Percentiles rank a stretch among this genome's conserved stretches.
Conservation (phyloP, 2,113 vertebrate genomes). For the Tursiops truncatus region DNA sequence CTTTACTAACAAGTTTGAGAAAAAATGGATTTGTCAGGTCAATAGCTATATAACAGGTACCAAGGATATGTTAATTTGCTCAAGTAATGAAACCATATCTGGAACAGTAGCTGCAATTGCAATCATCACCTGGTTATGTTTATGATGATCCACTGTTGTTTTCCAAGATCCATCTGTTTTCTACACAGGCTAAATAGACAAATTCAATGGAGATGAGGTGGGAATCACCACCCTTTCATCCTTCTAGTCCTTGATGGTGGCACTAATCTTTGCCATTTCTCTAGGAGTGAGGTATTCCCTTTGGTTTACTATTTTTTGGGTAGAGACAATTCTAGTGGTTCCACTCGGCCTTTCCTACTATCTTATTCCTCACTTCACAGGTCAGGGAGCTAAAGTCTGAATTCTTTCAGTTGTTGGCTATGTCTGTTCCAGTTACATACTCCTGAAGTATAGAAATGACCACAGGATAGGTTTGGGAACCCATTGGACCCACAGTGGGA, state of each 20-base stretch:
- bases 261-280: background rate
- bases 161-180: slow-evolving; percentile 1
- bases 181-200: background rate
- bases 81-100: background rate
- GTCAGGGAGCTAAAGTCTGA: background rate
- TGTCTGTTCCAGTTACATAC: background rate
- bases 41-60: background rate
- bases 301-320: background rate
- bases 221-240: background rate
- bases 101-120: background rate
- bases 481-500: background rate
- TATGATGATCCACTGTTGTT: background rate
- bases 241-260: background rate
- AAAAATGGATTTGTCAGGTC: background rate
- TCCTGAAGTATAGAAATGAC: background rate
- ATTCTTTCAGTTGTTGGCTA: background rate
- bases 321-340: background rate
- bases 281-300: background rate
- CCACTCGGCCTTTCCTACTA: background rate
- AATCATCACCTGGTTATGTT: background rate
- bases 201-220: background rate
- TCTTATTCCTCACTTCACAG: background rate
- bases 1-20: background rate
- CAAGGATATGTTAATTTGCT: background rate
- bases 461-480: background rate